Base-by-base conservation (phyloP, 2,888 invertebrate genomes). In the Deilephila elpenor region DNA sequence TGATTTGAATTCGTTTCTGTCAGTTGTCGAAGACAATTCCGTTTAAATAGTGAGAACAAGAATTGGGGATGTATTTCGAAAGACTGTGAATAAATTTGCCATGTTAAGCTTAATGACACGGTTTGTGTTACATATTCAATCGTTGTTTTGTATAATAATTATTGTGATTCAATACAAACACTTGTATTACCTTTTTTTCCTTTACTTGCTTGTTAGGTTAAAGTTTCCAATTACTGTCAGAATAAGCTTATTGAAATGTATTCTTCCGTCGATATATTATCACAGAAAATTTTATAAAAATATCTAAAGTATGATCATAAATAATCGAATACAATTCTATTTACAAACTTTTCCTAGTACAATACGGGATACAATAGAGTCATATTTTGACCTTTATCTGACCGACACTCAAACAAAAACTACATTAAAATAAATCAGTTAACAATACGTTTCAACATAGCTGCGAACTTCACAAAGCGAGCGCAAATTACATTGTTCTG, bases 1-100 rank as follows among this genome's bases (percentile, higher is more conserved):
- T 59, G 64, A 72, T 72, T 59, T 62, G 62, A 62, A 72, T 62
- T 59, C 59, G 71, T 37, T 61, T 32, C 62, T 62, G 62, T 72
- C 72, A 64, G 64, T 64, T 64, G 64, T 72, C 64, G 32, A 34
- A 37, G 59, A 64, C 72, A 72, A 64, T 64, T 72, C 19, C 4
- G n/a, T 29, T 67, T 67, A 14, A 56, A n/a, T 51, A 11, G 37
- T 62, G 29, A 7, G 14, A 25, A 14, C 25, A 5, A 67, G 25
- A 67, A 44, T 67, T 67, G 11, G 56, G 14, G 44, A 44, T 64
- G 20, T 64, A 20, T 64, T 64, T 20, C 5, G 20, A 51, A 25
- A 2, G 51, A 51, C 44, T 67, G 25, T 44, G 51, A 25, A 51
- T 51, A 51, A 56, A 56, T 56, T 56, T 56, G 19, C 56, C 7